These are phyloP conservation scores for Synergus umbraculus DNA, from an alignment of 2,888 invertebrate genomes.

Conservation along the genomic window DNA sequence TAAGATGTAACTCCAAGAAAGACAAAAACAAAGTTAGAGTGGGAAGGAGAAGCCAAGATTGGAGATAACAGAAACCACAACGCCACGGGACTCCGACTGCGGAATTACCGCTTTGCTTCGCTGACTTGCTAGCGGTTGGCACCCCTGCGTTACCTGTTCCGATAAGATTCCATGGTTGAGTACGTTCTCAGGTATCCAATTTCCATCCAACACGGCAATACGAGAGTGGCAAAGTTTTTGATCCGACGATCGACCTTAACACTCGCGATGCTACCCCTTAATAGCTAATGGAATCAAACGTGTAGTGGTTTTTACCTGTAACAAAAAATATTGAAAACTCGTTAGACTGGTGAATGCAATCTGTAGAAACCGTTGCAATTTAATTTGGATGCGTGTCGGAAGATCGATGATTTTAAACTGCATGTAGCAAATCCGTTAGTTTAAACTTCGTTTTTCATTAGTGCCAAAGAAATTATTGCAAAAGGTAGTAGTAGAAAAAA, in stretches of 20 bases:
- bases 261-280: slow-evolving; percentile 26
- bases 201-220: slow-evolving; percentile 10
- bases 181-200: slow-evolving; percentile 24
- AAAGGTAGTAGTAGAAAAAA: background rate
- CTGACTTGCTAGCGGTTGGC: background rate
- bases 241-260: slow-evolving; percentile 22
- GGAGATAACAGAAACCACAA: slow-evolving; percentile 31
- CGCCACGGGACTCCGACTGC: background rate
- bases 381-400: background rate
- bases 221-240: slow-evolving; percentile 5
- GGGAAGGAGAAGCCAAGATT: slow-evolving; percentile 8
- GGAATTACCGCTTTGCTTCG: slow-evolving; percentile 6
- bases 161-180: slow-evolving; percentile 39
- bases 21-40: background rate
- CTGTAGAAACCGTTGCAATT: slow-evolving; percentile 29
- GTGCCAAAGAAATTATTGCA: background rate
- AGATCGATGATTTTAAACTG: background rate
- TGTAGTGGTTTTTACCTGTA: slow-evolving; percentile 27
- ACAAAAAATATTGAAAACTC: slow-evolving; percentile 34
- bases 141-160: slow-evolving; percentile 13
- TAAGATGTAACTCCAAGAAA: background rate
- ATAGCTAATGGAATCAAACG: slow-evolving; percentile 21
- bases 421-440: background rate
- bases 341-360: slow-evolving; percentile 12
- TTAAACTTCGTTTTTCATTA: background rate